A percentile compares a stretch with the other conserved stretches of the same genome.
Conservation (phyloP, 2,113 vertebrate genomes). For the Apaloderma vittatum region DNA sequence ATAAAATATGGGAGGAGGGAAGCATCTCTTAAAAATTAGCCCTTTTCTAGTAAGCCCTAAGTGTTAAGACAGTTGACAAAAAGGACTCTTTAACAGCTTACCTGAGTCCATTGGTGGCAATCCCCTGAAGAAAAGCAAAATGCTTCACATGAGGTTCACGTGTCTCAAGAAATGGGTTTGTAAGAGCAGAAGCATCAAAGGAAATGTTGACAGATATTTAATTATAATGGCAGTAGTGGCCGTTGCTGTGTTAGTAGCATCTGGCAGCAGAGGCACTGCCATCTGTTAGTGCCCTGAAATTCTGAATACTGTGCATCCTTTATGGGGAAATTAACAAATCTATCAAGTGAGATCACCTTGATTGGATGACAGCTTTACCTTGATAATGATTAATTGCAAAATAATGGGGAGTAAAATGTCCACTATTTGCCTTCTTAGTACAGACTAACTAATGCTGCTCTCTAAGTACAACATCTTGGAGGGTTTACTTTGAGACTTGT, state of each 20-base stretch:
- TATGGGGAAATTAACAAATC: conserved; percentile 32
- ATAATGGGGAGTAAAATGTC: background rate
- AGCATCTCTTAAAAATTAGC: background rate
- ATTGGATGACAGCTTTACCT: conserved; percentile 34
- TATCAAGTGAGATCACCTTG: conserved; percentile 47
- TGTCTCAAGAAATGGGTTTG: background rate
- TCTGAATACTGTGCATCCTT: background rate
- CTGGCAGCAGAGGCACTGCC: conserved; percentile 11
- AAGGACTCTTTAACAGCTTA: background rate
- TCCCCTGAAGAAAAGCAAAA: background rate
- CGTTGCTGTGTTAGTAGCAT: conserved; percentile 2
- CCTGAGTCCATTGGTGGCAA: background rate
- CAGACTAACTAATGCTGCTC: background rate
- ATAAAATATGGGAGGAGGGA: background rate
- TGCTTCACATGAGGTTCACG: background rate
- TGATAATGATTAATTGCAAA: conserved; percentile 27
- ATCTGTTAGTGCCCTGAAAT: conserved; percentile 36
- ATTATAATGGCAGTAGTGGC: conserved; percentile 6
- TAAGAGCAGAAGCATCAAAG: conserved; percentile 4
- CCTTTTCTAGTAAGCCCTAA: background rate
- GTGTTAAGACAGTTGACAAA: background rate
- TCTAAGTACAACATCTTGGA: background rate
- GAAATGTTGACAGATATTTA: conserved; percentile 30
- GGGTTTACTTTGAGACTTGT: background rate
- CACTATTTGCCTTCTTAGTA: background rate